Evolutionary conservation across 2,888 invertebrate genomes (phyloP).

Genomic region (Junonia oenone): DNA sequence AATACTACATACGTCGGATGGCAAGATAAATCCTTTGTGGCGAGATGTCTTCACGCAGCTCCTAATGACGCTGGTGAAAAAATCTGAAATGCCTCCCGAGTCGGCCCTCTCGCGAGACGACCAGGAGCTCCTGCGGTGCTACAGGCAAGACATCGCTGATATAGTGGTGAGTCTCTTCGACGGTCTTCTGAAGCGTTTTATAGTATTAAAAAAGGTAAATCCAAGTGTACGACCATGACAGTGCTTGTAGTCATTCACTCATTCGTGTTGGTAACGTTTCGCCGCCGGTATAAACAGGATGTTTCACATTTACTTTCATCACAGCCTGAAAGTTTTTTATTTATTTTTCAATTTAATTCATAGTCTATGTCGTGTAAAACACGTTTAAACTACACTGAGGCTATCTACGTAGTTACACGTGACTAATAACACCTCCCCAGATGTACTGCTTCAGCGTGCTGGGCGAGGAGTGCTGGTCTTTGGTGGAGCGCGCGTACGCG

Average conservation of each 20-base stretch:
- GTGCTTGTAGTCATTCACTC: no score
- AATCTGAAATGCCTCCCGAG: slow-evolving; percentile 87
- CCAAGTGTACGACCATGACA: no score
- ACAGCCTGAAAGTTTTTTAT: no score
- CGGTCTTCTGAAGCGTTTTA: not conserved
- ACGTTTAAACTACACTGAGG: no score
- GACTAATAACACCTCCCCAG: no score
- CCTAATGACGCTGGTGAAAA: slow-evolving; percentile 86
- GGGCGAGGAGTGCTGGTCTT: slow-evolving; percentile 85
- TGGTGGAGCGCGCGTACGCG: slow-evolving; percentile 82
- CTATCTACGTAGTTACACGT: no score
- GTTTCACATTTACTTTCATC: no score
- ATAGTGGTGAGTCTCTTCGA: slow-evolving; percentile 82
- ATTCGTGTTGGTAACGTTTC: no score
- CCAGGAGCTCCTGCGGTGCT: slow-evolving; percentile 91
- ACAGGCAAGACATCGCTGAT: slow-evolving; percentile 91
- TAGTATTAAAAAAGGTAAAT: no score
- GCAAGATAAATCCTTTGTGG: slow-evolving; percentile 74
- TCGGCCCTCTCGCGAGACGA: slow-evolving; percentile 86
- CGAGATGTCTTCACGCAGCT: slow-evolving; percentile 89
- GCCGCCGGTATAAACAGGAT: no score
- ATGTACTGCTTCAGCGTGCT: slow-evolving; percentile 92
- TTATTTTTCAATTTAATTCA: no score
- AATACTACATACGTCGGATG: slow-evolving; percentile 66
- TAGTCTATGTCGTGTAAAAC: no score